Conservation (phyloP, 2,888 invertebrate genomes). For the Busseola fusca region DNA sequence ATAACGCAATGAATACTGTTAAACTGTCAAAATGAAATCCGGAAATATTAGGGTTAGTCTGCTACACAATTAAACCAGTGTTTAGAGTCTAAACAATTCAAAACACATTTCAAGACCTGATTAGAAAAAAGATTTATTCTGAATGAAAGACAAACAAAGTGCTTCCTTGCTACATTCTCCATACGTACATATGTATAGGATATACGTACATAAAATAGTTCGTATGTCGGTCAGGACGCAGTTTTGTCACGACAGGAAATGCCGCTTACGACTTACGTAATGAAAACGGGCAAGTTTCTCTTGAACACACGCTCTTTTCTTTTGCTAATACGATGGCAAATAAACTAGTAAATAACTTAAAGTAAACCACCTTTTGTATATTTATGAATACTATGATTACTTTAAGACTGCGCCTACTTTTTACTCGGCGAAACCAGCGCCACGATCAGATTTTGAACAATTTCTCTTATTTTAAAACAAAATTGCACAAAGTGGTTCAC, state of each 20-base stretch:
- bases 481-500: too few species aligned
- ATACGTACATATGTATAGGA: neutral
- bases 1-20: neutral
- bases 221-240: constrained; percentile 53
- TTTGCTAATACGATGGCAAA: constrained; percentile 23
- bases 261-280: constrained; percentile 47
- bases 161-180: constrained; percentile 36
- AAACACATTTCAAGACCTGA: constrained; percentile 6
- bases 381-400: neutral
- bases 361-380: neutral
- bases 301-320: constrained; percentile 5
- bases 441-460: too few species aligned
- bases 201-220: constrained; percentile 41
- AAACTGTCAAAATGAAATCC: neutral
- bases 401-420: too few species aligned
- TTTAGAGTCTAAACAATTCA: neutral
- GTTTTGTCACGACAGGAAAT: constrained; percentile 61
- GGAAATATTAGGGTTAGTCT: neutral
- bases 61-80: too few species aligned
- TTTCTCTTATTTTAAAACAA: too few species aligned
- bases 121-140: constrained; percentile 27
- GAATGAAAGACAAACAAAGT: constrained; percentile 35
- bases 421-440: too few species aligned
- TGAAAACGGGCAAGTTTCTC: constrained; percentile 36
- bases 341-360: neutral